Evolutionary conservation across 1,140 invertebrate species (phyloP), one percentile per base, ranked within the genome.

Genomic region (Leptopilina boulardi): DNA sequence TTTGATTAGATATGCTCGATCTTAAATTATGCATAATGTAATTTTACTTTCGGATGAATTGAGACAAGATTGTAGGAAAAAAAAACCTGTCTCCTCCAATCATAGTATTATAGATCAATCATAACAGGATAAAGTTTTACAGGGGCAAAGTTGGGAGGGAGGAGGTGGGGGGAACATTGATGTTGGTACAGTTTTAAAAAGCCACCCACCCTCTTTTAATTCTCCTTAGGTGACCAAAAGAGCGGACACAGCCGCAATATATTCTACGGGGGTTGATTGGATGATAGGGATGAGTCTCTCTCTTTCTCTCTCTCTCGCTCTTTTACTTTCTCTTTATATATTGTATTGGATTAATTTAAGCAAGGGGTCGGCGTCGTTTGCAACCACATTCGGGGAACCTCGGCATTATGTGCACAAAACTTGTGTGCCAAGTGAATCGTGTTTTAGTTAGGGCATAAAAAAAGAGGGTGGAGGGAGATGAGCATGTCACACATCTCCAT

Each of bases 291-390:
- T 73, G 77, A 81, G 85, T 82, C 81, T 86, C 89, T 34, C 30
- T 34, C 30, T 34, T 6, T 34, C 30, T 34, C 30, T 34, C 30
- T 34, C 30, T 34, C 6, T 34, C 30, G 2, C 30, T 34, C 30
- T 34, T n/a, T n/a, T n/a, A n/a, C n/a, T n/a, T n/a, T n/a, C n/a
- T n/a, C n/a, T n/a, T n/a, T n/a, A n/a, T n/a, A 90, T 90, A 90
- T 90, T 89, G 86, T 89, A 89, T 90, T 90, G 88, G 88, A 90
- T 91, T 91, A 89, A 91, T 89, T 90, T 90, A 89, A 89, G 83
- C 86, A 77, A 34, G 83, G 84, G 83, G 77, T 75, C 72, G n/a
- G n/a, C n/a, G 75, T 85, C 73, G 30, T 77, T 71, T 76, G 77
- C 78, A 84, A 75, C 76, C 66, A 72, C 30, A 73, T 30, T 77